A percentile compares a stretch with the other conserved stretches of the same genome.
phyloP scores from a whole-genome alignment of 2,113 vertebrate genomes.

The Cromileptes altivelis region DNA sequence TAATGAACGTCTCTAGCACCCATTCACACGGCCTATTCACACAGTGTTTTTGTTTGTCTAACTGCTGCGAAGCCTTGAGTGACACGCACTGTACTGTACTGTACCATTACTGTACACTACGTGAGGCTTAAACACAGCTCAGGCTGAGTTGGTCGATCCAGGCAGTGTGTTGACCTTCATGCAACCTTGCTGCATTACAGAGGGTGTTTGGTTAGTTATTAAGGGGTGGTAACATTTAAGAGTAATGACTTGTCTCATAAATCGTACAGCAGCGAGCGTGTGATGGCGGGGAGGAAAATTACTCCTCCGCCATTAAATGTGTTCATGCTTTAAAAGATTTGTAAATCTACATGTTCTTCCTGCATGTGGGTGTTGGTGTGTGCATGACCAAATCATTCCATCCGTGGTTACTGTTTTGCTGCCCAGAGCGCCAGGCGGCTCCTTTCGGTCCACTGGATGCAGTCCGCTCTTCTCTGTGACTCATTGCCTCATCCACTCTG shows the following conservation, averaged over 20 bases:
- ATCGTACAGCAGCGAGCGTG: slow-evolving; percentile 7
- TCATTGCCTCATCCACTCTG: slow-evolving; percentile 61
- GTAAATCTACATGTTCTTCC: background rate
- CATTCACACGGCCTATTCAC: slow-evolving; percentile 58
- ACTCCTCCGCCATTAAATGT: slow-evolving; percentile 1
- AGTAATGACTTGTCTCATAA: slow-evolving; percentile 18
- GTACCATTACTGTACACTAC: slow-evolving; percentile 1
- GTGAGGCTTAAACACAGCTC: slow-evolving; percentile 11
- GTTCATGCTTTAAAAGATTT: background rate
- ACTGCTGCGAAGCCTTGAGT: slow-evolving; percentile 1
- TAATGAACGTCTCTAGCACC: slow-evolving; percentile 70
- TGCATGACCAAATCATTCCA: slow-evolving; percentile 27
- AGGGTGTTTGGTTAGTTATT: slow-evolving; percentile 22
- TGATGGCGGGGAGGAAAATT: background rate
- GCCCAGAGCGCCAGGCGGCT: slow-evolving; percentile 57
- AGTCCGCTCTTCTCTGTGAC: slow-evolving; percentile 63
- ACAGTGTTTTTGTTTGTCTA: slow-evolving; percentile 63
- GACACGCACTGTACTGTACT: background rate
- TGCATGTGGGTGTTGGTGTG: slow-evolving; percentile 28
- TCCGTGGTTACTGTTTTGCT: slow-evolving; percentile 38
- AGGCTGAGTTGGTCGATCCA: slow-evolving; percentile 8
- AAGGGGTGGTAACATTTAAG: slow-evolving; percentile 12
- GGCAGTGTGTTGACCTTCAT: slow-evolving; percentile 71
- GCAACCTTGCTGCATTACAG: slow-evolving; percentile 64
- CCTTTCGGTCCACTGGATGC: slow-evolving; percentile 68